Evolutionary conservation across 1,140 invertebrate genomes (phyloP), one percentile per base, ranked within the genome.

Genomic region (Portunus trituberculatus): DNA sequence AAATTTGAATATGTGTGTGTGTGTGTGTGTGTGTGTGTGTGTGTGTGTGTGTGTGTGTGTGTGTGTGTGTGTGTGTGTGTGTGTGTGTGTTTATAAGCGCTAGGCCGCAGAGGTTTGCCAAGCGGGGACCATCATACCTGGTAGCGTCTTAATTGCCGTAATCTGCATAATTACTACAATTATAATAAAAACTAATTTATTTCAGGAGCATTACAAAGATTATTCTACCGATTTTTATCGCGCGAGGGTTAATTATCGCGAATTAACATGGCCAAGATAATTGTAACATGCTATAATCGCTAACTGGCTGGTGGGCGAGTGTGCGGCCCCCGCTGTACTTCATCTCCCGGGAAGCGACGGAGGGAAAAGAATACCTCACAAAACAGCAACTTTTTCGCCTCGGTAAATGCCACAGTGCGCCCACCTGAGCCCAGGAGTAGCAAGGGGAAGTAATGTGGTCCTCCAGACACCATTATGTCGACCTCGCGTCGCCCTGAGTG

Each of bases 201-300:
- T 91, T 31, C 52, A 12, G 52, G 10, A n/a, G 10, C 28, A 32
- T 29, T 76, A 76, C 32, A 91, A 76, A 91, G 89, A 91, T 91
- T 59, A 48, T 28, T 59, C 46, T 39, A 28, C 39, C 25, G 14
- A 91, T 91, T 91, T 76, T 91, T 91, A 91, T 28, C 52, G n/a
- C 52, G 12, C 90, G 39, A 14, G 52, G 52, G 14, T 91, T 91
- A 76, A 91, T 91, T 76, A 91, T 31, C 90, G 32, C 90, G n/a
- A 76, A 91, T 91, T 91, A 91, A 76, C 90, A 32, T 76, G 90
- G 14, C 90, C 52, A 25, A 91, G 90, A 91, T 91, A 91, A 91
- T 76, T 91, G 52, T 32, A 31, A 91, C 90, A 91, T 91, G 52
- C 28, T 76, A 91, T 91, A 76, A 91, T 91, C 52, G 52, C 28